Evolutionary conservation across 1,140 invertebrate genomes (phyloP), one percentile per base, ranked within the genome.

Genomic region (Listronotus bonariensis): DNA sequence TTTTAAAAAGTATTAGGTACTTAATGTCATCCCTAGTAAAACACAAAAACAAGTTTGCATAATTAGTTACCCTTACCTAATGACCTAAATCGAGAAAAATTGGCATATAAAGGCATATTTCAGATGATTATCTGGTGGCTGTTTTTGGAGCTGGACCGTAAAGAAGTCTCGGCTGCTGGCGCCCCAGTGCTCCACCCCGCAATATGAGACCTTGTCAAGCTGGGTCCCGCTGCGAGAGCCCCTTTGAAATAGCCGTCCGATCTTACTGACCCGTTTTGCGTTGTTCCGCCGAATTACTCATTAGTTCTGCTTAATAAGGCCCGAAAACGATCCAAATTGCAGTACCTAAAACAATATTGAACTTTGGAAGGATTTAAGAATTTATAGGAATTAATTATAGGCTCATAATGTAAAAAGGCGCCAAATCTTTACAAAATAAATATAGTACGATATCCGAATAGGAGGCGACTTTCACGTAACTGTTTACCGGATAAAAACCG

Each of bases 181-280:
- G 68, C 71, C 71, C 65, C 20, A 34, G 71, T 72, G 68, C 71
- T 68, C 71, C 71, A 68, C 71, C 71, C 71, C 43, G 71, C 66
- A 72, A 72, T 67, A 68, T 64, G 71, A 72, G 63, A 64, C 71
- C 53, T 20, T 59, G 55, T 56, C 62, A 54, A 54, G 17, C 51
- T 10, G 52, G 36, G 15, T 18, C 68, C 52, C 40, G 59, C 61
- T 61, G 58, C 6, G 65, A 31, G 32, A 15, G 46, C 56, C 52
- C 43, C 26, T 56, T 64, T 64, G 36, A 34, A 36, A 26, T 6
- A 8, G 38, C 52, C 41, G 52, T 32, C 42, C 43, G 14, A n/a
- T 41, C 54, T 18, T 26, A 18, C 38, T 12, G 18, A 52, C 38
- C 18, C 34, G 34, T 42, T 36, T 42, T 54, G 12, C 36, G 36